These are phyloP conservation scores for Sebastes dallii DNA, from an alignment of 2,797 vertebrate genomes.

Conservation along the genomic window DNA sequence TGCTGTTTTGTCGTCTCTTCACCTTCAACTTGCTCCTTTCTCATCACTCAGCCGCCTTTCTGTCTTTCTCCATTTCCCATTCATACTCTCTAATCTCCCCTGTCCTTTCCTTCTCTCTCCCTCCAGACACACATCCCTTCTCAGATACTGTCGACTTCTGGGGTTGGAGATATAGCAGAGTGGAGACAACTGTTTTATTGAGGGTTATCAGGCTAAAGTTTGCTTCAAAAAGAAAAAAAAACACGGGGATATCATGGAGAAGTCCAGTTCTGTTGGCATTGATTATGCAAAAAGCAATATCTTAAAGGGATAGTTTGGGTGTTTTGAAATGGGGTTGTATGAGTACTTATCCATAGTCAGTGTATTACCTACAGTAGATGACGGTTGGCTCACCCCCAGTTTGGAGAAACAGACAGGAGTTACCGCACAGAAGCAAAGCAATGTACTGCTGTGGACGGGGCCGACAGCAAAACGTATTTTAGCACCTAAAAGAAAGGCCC, in stretches of 20 bases:
- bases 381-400: fast-evolving
- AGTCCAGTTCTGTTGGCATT: background rate
- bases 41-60: background rate
- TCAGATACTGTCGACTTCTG: background rate
- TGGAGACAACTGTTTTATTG: background rate
- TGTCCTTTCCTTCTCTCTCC: background rate
- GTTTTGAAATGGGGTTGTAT: no score
- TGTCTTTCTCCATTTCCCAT: background rate
- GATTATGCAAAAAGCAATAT: background rate
- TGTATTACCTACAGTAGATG: no score
- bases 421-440: no score
- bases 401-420: no score
- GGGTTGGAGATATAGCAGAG: background rate
- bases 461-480: no score
- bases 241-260: background rate
- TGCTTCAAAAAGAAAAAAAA: background rate
- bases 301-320: no score
- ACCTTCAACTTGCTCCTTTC: background rate
- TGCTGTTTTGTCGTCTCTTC: background rate
- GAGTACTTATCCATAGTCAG: no score
- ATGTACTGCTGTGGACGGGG: no score
- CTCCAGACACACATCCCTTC: background rate
- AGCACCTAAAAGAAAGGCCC: no score
- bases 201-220: background rate
- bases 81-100: background rate